Evolutionary conservation across 2,797 vertebrate species (phyloP), one percentile per base, ranked within the genome.

Genomic region (Hippoglossus hippoglossus): DNA sequence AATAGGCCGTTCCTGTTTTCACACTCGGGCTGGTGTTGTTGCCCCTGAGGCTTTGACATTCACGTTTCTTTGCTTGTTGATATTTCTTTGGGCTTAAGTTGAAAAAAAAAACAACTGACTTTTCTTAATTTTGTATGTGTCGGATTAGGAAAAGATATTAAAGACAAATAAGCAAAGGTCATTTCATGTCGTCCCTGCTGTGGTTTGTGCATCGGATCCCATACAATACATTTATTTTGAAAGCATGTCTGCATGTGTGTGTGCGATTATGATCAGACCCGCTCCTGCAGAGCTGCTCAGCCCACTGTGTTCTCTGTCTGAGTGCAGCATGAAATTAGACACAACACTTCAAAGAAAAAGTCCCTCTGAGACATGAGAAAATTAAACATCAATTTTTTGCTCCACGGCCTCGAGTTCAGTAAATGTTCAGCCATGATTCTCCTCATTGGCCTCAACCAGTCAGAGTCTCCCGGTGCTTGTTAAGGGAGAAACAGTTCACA

Each of bases 391-490:
- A 61, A 86, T 89, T 89, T 78, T 78, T 71, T 65, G 65, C 62
- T 79, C 74, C 82, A 82, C 55, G 60, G 80, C 88, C 55, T 75
- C 81, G 81, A 72, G 79, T 84, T 88, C 72, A 78, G 64, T 81
- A 85, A 89, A 88, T 90, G 79, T 87, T 86, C 63, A 85, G 83
- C 62, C 71, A 72, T 78, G 84, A 69, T 85, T 86, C 76, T 86
- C 58, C 64, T 75, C 65, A 78, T 84, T 80, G 80, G 71, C 71
- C 75, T 16, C 77, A 73, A 79, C 66, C 64, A 83, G 72, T 84
- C 71, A 63, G 67, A 84, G 66, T 85, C 79, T 85, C 68, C 50
- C 64, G 71, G 55, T 68, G 79, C 80, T 85, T 90, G 85, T 91
- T 88, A 85, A 77, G 76, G 78, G 75, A 67, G 62, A 73, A 82